phyloP scores from a whole-genome alignment of 1,140 invertebrate genomes.

The Ostrea denselamellosa region DNA sequence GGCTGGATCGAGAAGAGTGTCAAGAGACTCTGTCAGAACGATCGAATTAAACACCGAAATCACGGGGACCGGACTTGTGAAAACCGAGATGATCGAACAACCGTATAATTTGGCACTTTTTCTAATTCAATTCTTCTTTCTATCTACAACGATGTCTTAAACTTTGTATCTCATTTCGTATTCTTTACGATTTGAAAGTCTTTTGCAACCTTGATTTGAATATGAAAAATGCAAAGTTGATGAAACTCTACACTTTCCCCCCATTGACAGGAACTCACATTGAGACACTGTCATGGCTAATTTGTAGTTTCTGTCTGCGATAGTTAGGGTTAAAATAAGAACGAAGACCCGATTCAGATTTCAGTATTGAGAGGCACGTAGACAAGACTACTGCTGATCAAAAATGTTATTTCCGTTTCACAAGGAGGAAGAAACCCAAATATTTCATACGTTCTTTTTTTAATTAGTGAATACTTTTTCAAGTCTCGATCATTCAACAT shows the following conservation, averaged over 20 bases:
- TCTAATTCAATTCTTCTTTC: constrained; percentile 29
- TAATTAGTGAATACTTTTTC: not conserved
- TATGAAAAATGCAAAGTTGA: constrained; percentile 27
- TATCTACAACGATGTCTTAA: constrained; percentile 17
- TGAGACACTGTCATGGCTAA: constrained; percentile 11
- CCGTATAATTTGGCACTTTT: constrained; percentile 38
- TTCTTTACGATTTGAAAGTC: not conserved
- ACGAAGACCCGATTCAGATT: not conserved
- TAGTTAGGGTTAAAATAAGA: constrained; percentile 18
- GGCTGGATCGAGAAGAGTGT: not conserved
- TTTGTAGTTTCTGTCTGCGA: constrained; percentile 32
- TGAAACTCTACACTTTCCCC: constrained; percentile 15
- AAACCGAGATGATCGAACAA: constrained; percentile 26
- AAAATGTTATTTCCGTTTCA: not conserved
- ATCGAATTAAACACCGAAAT: constrained; percentile 26
- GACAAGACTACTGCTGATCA: not conserved
- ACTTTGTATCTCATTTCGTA: constrained; percentile 24
- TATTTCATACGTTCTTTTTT: not conserved
- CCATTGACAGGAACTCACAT: constrained; percentile 28
- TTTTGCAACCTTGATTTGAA: constrained; percentile 16
- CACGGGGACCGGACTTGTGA: not conserved
- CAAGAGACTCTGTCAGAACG: not conserved
- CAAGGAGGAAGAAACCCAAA: not conserved
- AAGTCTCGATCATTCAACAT: too few relatives aligned
- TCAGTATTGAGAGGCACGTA: constrained; percentile 9